Evolutionary conservation across 2,113 vertebrate species (phyloP).

Genomic region (Tragelaphus buxtoni): DNA sequence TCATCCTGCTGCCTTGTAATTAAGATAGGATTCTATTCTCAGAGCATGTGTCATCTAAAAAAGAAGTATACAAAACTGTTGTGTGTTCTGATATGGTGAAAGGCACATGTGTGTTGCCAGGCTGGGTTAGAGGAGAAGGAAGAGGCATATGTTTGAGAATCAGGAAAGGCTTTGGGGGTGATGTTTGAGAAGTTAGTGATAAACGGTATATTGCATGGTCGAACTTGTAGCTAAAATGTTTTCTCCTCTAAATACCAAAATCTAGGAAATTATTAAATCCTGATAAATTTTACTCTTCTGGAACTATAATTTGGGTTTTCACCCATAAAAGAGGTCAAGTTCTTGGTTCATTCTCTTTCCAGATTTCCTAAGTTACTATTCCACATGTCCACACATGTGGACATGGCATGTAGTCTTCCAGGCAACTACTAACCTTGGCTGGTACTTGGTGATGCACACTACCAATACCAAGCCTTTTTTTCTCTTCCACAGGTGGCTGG

Average conservation of each 20-base stretch:
- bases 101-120: neutral
- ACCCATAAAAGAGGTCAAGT: conserved; percentile 22
- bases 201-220: neutral
- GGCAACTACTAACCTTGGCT: conserved; percentile 84
- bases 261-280: neutral
- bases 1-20: neutral
- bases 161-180: neutral
- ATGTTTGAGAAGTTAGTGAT: neutral
- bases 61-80: neutral
- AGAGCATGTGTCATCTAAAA: neutral
- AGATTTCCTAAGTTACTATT: conserved; percentile 35
- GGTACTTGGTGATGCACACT: conserved; percentile 85
- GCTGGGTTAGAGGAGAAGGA: neutral
- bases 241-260: neutral
- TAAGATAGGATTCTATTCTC: neutral
- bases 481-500: conserved; percentile 90
- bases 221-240: neutral
- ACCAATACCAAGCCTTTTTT: conserved; percentile 91
- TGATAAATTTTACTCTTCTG: conserved; percentile 1
- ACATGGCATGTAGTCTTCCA: conserved; percentile 51
- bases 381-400: conserved; percentile 10
- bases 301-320: neutral
- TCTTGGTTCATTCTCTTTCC: conserved; percentile 47
- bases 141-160: neutral
- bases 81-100: neutral